These are phyloP conservation scores for Gallinago jamesoni DNA, from an alignment of 2,113 vertebrate species.

Conservation along the genomic window DNA sequence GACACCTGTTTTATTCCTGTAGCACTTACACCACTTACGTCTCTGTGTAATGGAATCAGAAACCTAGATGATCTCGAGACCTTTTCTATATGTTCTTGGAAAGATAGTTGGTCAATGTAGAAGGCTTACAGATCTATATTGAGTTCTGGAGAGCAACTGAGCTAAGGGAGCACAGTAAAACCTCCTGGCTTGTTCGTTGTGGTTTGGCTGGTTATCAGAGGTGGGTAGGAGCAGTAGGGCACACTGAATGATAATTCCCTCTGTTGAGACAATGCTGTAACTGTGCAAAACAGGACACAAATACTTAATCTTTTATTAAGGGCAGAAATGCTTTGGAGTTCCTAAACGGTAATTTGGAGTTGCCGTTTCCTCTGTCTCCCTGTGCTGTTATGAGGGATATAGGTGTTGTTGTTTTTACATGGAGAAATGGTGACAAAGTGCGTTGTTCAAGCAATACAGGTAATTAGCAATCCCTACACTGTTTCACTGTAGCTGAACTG, in stretches of 20 bases:
- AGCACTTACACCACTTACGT: not conserved
- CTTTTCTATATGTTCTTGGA: not conserved
- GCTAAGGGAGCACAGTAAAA: not conserved
- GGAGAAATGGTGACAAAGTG: not conserved
- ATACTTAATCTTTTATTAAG: not conserved
- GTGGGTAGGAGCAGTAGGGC: not conserved
- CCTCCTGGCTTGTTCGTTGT: not conserved
- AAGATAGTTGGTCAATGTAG: not conserved
- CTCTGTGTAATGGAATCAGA: not conserved
- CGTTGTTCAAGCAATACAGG: not conserved
- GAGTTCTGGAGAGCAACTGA: not conserved
- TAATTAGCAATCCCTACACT: not conserved
- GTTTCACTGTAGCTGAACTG: not conserved
- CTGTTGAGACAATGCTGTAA: not conserved
- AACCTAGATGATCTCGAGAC: not conserved
- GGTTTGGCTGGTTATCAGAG: not conserved
- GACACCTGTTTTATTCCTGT: not conserved
- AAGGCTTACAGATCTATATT: not conserved
- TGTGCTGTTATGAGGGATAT: not conserved
- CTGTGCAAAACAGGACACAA: not conserved
- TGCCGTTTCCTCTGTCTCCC: not conserved
- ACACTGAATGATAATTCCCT: not conserved
- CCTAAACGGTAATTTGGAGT: not conserved
- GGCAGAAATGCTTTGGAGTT: not conserved
- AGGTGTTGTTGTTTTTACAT: not conserved